Evolutionary conservation across 2,797 vertebrate genomes (phyloP), one percentile per base, ranked within the genome.

Genomic region (Dipus sagitta): DNA sequence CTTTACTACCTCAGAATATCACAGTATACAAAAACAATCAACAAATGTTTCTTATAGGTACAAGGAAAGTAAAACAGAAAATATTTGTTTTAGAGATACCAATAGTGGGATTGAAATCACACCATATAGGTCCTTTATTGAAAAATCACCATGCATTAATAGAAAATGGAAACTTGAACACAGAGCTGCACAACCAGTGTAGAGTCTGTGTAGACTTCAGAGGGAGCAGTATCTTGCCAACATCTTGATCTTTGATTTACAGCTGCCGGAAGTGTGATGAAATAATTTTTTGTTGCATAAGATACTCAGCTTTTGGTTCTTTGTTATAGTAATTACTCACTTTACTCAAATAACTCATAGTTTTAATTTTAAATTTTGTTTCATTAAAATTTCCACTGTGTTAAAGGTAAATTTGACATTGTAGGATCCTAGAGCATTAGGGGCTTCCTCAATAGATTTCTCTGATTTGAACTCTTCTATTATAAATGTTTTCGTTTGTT

Each of bases 401-500:
- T 24, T 88, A 14, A 74, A 85, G 32, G 42, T 87, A 62, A 87
- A 81, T 42, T 70, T 75, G 75, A 52, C 47, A 38, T 32, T 17
- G 24, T 92, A 47, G 15, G 52, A 28, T 24, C 7, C 0, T 82
- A 65, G 34, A 65, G 0, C 20, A 64, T 32, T 64, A 60, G 72
- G 52, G 18, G 1, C 47, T 89, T 90, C 9, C 20, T 71, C 60
- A 86, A 30, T 11, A 18, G 3, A 23, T 90, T 79, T 3, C 2
- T 96, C 14, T 74, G 17, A 32, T 42, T 52, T 58, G 18, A 71
- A 12, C 7, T 90, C 8, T 70, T 89, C 26, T 91, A n/a, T 78
- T 77, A 68, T 9, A 77, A 87, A 76, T 86, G 28, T 54, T 81
- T 47, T 54, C 64, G 79, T 87, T 93, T 71, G 87, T 47, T 90